Conservation (phyloP, 1,140 invertebrate species). For the Brachionus plicatilis region DNA sequence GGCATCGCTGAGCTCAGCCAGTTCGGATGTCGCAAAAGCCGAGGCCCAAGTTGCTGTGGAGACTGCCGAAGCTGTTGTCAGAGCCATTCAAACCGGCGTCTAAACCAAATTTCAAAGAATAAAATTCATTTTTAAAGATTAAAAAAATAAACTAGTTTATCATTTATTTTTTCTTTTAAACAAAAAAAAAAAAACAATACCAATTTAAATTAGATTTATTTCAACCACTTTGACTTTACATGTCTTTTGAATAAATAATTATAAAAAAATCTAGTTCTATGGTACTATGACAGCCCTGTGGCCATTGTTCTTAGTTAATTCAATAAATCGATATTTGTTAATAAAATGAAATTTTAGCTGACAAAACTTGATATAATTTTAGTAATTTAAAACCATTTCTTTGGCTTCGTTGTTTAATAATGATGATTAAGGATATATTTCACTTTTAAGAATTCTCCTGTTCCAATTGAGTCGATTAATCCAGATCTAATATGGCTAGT, state of each 20-base stretch:
- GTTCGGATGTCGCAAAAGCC: conserved; percentile 75
- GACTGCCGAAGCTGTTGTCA: conserved; percentile 71
- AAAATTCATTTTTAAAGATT: background rate
- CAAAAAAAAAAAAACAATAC: background rate
- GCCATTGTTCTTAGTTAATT: background rate
- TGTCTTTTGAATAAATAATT: background rate
- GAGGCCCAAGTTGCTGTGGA: conserved; percentile 90
- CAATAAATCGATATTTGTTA: background rate
- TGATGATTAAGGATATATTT: background rate
- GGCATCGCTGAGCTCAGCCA: conserved; percentile 70
- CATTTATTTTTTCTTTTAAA: background rate
- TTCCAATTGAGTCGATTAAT: background rate
- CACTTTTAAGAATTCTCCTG: background rate
- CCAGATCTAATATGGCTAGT: background rate
- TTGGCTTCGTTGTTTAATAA: background rate
- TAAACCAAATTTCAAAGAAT: background rate
- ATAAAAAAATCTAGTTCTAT: background rate
- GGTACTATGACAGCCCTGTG: background rate
- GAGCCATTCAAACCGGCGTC: conserved; percentile 40
- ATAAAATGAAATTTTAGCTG: background rate
- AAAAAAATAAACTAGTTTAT: background rate
- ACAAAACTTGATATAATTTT: background rate
- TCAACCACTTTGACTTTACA: background rate
- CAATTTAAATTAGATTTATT: background rate
- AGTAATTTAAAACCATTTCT: background rate